A percentile compares a stretch with the other conserved stretches of the same genome.
Conservation (phyloP, 2,113 vertebrate species). For the Natator depressus region DNA sequence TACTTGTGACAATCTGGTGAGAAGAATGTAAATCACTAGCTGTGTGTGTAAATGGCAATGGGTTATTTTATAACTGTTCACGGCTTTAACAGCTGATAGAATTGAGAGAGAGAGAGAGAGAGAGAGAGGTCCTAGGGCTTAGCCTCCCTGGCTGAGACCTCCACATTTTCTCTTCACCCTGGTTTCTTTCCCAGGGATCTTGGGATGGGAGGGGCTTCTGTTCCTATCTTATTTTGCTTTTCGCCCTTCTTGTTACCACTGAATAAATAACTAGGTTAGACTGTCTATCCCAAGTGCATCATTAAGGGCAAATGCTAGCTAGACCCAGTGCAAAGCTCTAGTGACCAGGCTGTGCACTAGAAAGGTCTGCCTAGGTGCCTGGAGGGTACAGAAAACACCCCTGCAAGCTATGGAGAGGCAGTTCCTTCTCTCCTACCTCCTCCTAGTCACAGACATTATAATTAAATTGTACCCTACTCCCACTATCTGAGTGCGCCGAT, state of each 20-base stretch:
- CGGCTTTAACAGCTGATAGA: neutral
- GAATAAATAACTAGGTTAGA: neutral
- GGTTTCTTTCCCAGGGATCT: neutral
- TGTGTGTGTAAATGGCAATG: neutral
- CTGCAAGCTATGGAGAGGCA: neutral
- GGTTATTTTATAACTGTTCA: neutral
- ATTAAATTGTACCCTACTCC: neutral
- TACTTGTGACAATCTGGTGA: neutral
- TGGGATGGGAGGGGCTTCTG: neutral
- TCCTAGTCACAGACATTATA: neutral
- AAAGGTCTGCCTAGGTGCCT: accelerated
- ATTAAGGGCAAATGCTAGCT: neutral
- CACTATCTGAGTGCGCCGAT: neutral
- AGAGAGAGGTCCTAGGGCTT: neutral
- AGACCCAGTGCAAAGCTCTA: accelerated
- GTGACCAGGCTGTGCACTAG: neutral
- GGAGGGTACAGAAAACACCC: neutral
- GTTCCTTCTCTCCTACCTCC: neutral
- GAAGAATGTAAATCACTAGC: no score
- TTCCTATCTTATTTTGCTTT: neutral
- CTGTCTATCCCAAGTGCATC: neutral
- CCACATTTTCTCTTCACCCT: neutral
- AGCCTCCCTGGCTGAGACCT: neutral
- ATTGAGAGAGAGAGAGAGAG: neutral
- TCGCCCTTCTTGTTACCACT: neutral